A percentile compares a stretch with the other conserved stretches of the same genome.
These are phyloP conservation scores for Acropora yongei DNA, from an alignment of 64 coral and sea anemone species.

Conservation along the genomic window DNA sequence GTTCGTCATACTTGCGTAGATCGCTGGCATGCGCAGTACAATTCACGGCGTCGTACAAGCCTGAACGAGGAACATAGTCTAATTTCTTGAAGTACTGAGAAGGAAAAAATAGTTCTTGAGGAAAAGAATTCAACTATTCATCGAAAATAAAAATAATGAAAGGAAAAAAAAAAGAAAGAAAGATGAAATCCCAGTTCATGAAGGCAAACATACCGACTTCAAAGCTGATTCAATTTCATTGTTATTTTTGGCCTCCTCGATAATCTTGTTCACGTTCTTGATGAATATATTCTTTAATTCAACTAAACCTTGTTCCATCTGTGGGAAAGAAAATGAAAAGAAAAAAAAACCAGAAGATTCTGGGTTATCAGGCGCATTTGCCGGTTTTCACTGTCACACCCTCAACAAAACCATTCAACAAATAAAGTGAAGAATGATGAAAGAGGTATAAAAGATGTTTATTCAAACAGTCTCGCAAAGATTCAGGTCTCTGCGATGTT, in stretches of 20 bases:
- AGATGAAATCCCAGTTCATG: not conserved
- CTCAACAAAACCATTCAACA: too few species aligned
- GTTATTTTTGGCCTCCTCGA: conserved; percentile 60
- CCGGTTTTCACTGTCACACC: too few species aligned
- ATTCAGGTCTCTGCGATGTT: too few species aligned
- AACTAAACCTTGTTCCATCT: conserved; percentile 18
- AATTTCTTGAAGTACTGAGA: conserved; percentile 33
- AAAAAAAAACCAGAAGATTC: not conserved
- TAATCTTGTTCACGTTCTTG: conserved; percentile 62
- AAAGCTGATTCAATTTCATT: conserved; percentile 79
- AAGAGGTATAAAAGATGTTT: too few species aligned
- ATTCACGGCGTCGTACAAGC: conserved; percentile 2
- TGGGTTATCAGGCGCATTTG: too few species aligned
- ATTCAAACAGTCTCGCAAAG: too few species aligned
- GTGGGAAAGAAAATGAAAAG: not conserved
- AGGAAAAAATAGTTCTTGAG: not conserved
- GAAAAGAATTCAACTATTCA: not conserved
- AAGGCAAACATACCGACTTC: conserved; percentile 20
- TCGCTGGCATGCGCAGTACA: not conserved
- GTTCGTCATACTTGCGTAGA: conserved; percentile 13
- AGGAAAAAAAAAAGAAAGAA: not conserved
- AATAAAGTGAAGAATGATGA: too few species aligned
- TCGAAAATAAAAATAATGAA: too few species aligned
- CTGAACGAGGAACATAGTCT: conserved; percentile 7
- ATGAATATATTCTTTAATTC: conserved; percentile 63